Evolutionary conservation across 1,140 invertebrate genomes (phyloP).

Genomic region (Sminthurinus signatus): DNA sequence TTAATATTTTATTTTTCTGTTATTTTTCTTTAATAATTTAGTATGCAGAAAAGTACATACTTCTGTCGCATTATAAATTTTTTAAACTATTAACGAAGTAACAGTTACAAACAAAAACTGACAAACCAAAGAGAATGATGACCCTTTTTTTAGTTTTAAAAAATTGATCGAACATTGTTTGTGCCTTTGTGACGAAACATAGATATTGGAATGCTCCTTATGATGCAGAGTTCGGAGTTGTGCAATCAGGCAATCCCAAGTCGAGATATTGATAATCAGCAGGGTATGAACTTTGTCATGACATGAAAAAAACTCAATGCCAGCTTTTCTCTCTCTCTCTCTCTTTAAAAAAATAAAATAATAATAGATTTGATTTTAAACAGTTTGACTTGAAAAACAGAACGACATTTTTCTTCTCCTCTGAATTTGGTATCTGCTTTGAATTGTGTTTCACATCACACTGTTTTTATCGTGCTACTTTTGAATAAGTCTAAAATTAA

Average conservation of each 20-base stretch:
- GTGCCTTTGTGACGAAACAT: constrained; percentile 12
- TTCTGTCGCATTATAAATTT: no score
- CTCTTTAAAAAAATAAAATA: background rate
- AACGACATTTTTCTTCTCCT: background rate
- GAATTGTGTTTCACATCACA: background rate
- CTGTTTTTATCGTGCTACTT: background rate
- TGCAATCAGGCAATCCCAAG: constrained; percentile 31
- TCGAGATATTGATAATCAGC: constrained; percentile 29
- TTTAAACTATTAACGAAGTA: no score
- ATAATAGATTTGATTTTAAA: background rate
- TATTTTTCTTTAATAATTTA: no score
- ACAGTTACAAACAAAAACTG: no score
- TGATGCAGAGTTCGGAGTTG: constrained; percentile 35
- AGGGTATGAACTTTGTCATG: constrained; percentile 31
- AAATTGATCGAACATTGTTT: constrained; percentile 12
- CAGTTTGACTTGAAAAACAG: no score
- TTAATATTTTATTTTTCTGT: no score
- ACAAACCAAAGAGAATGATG: background rate
- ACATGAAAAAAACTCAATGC: constrained; percentile 12
- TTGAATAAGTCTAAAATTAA: background rate
- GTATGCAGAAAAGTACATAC: no score
- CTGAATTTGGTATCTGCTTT: background rate
- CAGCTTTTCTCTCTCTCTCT: background rate
- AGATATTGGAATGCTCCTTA: constrained; percentile 40
- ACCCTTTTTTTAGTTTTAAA: background rate